phyloP scores from a whole-genome alignment of 1,140 invertebrate genomes.

The Hirudo medicinalis region DNA sequence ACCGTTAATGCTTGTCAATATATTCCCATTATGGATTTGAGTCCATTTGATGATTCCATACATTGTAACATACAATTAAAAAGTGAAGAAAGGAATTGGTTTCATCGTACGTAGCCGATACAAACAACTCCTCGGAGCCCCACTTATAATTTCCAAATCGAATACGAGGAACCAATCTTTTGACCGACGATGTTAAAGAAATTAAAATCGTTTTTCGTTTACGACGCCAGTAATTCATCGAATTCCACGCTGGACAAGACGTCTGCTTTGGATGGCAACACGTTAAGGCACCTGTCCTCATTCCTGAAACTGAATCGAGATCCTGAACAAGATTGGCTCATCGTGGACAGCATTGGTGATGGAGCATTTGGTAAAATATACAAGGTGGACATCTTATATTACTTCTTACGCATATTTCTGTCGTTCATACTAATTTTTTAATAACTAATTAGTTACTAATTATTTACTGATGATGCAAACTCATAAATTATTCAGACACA shows the following conservation, averaged over 20 bases:
- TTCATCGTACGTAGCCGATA: too few species aligned
- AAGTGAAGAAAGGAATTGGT: too few species aligned
- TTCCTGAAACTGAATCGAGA: conserved; percentile 4
- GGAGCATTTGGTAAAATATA: conserved; percentile 96
- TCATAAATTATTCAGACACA: neutral
- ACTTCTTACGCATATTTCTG: neutral
- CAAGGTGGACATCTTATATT: conserved; percentile 46
- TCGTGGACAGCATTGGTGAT: conserved; percentile 91
- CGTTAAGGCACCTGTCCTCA: neutral
- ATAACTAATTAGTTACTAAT: neutral
- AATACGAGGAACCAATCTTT: too few species aligned
- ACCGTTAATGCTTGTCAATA: too few species aligned
- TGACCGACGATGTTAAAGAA: neutral
- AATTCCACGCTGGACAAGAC: neutral
- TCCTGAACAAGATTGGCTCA: conserved; percentile 57
- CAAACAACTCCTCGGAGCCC: too few species aligned
- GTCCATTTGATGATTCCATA: too few species aligned
- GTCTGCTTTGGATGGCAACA: neutral
- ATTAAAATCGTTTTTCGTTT: conserved; percentile 7
- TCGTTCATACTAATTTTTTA: neutral
- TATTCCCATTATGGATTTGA: too few species aligned
- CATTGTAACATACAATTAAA: too few species aligned
- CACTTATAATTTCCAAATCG: too few species aligned
- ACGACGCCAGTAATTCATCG: neutral
- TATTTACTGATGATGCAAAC: neutral